These are phyloP conservation scores for Metellina segmentata DNA, from an alignment of 2,888 invertebrate genomes.

Conservation along the genomic window DNA sequence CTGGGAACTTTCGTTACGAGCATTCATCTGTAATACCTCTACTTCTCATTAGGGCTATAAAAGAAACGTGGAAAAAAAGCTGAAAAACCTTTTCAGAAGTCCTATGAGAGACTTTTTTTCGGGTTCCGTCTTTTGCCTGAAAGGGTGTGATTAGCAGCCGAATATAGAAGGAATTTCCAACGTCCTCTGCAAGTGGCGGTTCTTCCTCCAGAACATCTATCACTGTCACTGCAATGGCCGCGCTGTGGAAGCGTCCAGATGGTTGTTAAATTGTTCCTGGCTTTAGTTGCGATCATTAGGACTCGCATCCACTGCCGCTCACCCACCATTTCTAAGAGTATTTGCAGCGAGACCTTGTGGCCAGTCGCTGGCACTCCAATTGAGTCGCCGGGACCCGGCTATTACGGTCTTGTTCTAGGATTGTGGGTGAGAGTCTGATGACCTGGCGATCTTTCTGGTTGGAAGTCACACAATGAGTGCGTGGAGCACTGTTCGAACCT, in stretches of 20 bases:
- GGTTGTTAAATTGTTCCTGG: slow-evolving; percentile 64
- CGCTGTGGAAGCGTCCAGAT: slow-evolving; percentile 33
- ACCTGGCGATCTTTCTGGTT: slow-evolving; percentile 23
- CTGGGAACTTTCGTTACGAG: slow-evolving; percentile 1
- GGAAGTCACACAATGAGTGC: neutral
- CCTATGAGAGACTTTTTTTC: slow-evolving; percentile 32
- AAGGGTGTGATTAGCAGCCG: slow-evolving; percentile 60
- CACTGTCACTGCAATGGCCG: slow-evolving; percentile 47
- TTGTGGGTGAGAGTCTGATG: slow-evolving; percentile 7
- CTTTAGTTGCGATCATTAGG: slow-evolving; percentile 56
- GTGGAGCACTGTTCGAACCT: neutral
- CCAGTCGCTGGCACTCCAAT: neutral
- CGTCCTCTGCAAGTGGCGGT: slow-evolving; percentile 16
- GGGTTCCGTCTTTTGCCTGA: neutral
- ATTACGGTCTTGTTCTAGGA: neutral
- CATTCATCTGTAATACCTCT: slow-evolving; percentile 37
- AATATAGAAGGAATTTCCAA: slow-evolving; percentile 51
- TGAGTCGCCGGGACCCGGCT: neutral
- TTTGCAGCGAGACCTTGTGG: neutral
- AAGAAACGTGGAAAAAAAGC: slow-evolving; percentile 5
- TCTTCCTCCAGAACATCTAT: slow-evolving; percentile 40
- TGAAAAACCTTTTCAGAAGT: slow-evolving; percentile 30
- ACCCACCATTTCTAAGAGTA: slow-evolving; percentile 1
- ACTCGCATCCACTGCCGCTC: neutral
- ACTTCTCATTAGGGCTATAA: slow-evolving; percentile 28